Percentiles rank a stretch among this genome's conserved stretches.
Conservation (phyloP, 2,113 vertebrate species). For the Atractosteus spatula region DNA sequence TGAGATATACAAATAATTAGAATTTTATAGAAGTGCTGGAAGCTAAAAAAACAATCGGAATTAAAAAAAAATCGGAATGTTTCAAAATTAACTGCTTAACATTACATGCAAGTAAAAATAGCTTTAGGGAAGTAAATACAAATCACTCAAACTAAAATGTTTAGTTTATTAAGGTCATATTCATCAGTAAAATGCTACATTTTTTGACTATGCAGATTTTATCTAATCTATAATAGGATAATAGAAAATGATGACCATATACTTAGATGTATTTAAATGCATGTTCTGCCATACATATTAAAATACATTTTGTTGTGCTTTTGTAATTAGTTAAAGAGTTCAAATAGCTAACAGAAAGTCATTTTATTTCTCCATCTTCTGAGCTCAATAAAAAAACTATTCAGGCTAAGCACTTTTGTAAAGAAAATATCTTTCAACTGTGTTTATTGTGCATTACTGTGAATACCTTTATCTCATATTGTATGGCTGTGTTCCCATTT, state of each 20-base stretch:
- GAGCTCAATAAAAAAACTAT: slow-evolving; percentile 47
- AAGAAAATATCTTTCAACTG: slow-evolving; percentile 50
- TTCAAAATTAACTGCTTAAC: slow-evolving; percentile 31
- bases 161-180: slow-evolving; percentile 36
- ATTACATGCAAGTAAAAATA: slow-evolving; percentile 26
- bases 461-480: slow-evolving; percentile 53
- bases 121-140: slow-evolving; percentile 32
- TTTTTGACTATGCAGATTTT: slow-evolving; percentile 44
- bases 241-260: slow-evolving; percentile 51
- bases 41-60: too few relatives aligned
- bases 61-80: slow-evolving; percentile 37
- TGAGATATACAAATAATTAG: slow-evolving; percentile 54
- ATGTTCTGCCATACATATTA: slow-evolving; percentile 61
- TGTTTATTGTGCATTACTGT: slow-evolving; percentile 50
- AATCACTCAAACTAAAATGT: slow-evolving; percentile 34
- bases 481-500: slow-evolving; percentile 65
- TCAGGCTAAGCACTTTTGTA: slow-evolving; percentile 9
- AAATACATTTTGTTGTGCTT: slow-evolving; percentile 47
- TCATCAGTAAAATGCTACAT: slow-evolving; percentile 59
- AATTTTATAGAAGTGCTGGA: slow-evolving; percentile 36
- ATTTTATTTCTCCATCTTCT: slow-evolving; percentile 20
- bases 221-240: slow-evolving; percentile 43
- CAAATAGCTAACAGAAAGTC: slow-evolving; percentile 40
- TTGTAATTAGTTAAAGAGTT: slow-evolving; percentile 66
- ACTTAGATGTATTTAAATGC: slow-evolving; percentile 48